These are phyloP conservation scores for Apus apus DNA, from an alignment of 2,113 vertebrate genomes.

Conservation along the genomic window DNA sequence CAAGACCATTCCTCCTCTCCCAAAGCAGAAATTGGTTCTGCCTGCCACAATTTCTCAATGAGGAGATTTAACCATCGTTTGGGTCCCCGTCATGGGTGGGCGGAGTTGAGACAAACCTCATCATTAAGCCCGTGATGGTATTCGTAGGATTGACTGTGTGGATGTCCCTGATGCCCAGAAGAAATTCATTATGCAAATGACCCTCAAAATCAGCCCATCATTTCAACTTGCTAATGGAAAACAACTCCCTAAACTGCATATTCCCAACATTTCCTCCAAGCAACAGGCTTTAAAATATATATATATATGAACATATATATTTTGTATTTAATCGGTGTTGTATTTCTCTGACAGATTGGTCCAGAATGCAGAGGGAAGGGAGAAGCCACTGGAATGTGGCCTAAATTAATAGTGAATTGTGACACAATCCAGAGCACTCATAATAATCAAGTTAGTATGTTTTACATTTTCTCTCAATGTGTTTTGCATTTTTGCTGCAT, in stretches of 20 bases:
- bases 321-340: conserved; percentile 24
- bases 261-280: not conserved
- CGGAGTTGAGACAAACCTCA: not conserved
- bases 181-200: conserved; percentile 3
- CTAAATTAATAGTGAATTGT: conserved; percentile 74
- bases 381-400: conserved; percentile 74
- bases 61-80: not conserved
- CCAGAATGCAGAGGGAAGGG: conserved; percentile 60
- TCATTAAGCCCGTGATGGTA: not conserved
- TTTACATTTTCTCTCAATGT: conserved; percentile 74
- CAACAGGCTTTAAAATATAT: conserved; percentile 42
- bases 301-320: not conserved
- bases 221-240: conserved; percentile 29
- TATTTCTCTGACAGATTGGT: conserved; percentile 58
- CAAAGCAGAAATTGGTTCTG: conserved; percentile 20
- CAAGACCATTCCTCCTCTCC: not conserved
- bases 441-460: conserved; percentile 74
- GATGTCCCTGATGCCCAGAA: not conserved
- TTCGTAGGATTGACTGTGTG: not conserved
- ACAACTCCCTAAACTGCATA: not conserved
- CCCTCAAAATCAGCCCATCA: conserved; percentile 20
- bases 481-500: conserved; percentile 69
- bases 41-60: not conserved
- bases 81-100: not conserved
- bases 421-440: conserved; percentile 71